phyloP scores from a whole-genome alignment of 2,797 vertebrate genomes.

The Chrysocyon brachyurus region DNA sequence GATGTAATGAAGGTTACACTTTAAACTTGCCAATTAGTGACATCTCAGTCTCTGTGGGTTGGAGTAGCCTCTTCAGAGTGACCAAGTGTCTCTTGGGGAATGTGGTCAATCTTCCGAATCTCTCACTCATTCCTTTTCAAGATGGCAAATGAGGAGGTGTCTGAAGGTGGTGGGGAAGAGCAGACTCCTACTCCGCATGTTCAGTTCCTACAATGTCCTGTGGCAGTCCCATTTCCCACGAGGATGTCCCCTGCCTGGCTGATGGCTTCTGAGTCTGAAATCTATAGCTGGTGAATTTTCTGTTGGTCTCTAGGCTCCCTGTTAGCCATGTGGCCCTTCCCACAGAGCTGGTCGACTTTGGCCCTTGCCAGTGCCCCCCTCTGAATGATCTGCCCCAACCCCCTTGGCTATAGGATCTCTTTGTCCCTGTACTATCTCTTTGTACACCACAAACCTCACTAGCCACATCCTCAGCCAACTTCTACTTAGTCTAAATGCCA shows the following conservation, averaged over 20 bases:
- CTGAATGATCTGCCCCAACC: too few relatives aligned
- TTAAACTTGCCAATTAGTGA: background rate
- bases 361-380: background rate
- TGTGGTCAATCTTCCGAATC: background rate
- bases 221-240: rapidly evolving
- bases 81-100: background rate
- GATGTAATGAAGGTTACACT: background rate
- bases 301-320: background rate
- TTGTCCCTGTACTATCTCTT: too few relatives aligned
- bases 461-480: background rate
- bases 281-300: background rate
- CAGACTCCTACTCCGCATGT: too few relatives aligned
- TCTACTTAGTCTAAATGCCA: background rate
- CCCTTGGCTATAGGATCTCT: background rate
- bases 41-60: background rate
- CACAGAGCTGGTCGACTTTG: background rate
- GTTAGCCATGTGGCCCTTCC: rapidly evolving
- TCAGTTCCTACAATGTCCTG: background rate
- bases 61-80: background rate
- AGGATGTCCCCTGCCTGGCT: background rate
- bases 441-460: background rate
- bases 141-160: background rate
- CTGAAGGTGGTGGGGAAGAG: background rate
- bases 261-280: background rate
- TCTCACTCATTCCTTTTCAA: background rate